A percentile compares a stretch with the other conserved stretches of the same genome.
phyloP scores from a whole-genome alignment of 2,888 invertebrate genomes.

The Drosophila kuntzei region DNA sequence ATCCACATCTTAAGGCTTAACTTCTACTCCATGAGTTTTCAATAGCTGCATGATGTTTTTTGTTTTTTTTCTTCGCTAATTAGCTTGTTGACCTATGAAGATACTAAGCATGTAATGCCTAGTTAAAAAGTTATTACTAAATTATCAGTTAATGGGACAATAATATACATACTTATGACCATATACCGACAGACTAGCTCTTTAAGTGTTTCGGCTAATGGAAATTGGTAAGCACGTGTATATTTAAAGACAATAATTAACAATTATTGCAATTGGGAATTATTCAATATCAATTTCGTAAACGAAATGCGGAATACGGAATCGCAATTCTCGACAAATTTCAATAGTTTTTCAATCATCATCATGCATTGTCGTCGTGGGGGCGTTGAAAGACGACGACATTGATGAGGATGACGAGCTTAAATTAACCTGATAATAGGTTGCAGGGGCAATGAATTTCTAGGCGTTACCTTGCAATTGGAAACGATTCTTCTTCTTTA shows the following conservation, averaged over 20 bases:
- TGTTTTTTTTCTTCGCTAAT: conserved; percentile 15
- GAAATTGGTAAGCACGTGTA: conserved; percentile 4
- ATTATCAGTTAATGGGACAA: conserved; percentile 21
- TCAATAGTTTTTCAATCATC: neutral
- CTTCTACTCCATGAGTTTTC: neutral
- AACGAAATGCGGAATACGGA: neutral
- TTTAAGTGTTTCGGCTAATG: conserved; percentile 13
- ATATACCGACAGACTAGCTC: neutral
- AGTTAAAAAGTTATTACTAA: conserved; percentile 24
- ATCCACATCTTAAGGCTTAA: neutral
- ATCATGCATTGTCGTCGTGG: conserved; percentile 5
- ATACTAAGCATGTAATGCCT: conserved; percentile 24
- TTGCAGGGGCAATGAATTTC: conserved; percentile 20
- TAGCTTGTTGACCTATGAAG: conserved; percentile 38
- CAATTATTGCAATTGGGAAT: conserved; percentile 2
- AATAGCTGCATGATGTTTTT: conserved; percentile 1
- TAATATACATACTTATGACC: conserved; percentile 9
- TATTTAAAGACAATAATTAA: conserved; percentile 3
- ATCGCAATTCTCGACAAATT: neutral
- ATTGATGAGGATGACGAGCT: conserved; percentile 12
- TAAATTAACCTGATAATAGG: conserved; percentile 13
- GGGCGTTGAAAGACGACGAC: conserved; percentile 6
- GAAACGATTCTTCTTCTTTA: conserved; percentile 35
- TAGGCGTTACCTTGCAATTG: conserved; percentile 52
- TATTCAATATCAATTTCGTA: conserved; percentile 6